phyloP scores from a whole-genome alignment of 2,888 invertebrate species.

The Rapana venosa region DNA sequence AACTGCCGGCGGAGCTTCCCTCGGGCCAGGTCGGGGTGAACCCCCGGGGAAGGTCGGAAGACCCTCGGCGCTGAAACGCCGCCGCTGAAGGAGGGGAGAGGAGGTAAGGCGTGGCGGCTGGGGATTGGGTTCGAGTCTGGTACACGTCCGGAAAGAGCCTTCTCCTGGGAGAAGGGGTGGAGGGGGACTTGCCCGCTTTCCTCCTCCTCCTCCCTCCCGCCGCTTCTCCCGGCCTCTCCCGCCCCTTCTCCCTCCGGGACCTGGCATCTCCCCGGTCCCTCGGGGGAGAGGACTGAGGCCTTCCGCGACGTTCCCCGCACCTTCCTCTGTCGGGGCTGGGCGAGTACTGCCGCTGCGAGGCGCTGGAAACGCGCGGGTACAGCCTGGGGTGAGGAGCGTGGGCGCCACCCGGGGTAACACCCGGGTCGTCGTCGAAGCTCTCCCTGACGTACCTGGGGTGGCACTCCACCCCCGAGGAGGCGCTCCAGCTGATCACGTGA shows the following conservation, averaged over 20 bases:
- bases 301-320: not conserved
- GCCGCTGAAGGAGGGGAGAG: not conserved
- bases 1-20: not conserved
- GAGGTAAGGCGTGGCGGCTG: not conserved
- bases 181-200: not conserved
- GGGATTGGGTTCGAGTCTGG: not conserved
- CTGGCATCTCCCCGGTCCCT: not conserved
- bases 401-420: not conserved
- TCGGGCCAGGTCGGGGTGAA: not conserved
- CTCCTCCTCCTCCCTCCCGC: not conserved
- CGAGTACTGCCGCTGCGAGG: not conserved
- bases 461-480: not conserved
- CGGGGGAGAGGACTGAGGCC: not conserved
- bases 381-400: not conserved
- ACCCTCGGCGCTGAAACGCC: not conserved
- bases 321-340: not conserved
- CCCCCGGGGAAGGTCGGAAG: not conserved
- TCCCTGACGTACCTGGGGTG: not conserved
- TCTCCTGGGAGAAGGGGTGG: not conserved
- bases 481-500: slow-evolving; percentile 31
- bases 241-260: not conserved
- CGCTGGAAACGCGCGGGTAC: not conserved
- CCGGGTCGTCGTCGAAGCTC: not conserved
- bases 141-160: not conserved
- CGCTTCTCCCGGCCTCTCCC: not conserved